Evolutionary conservation across 2,113 vertebrate species (phyloP), one percentile per base, ranked within the genome.

Genomic region (Notothenia rossii): DNA sequence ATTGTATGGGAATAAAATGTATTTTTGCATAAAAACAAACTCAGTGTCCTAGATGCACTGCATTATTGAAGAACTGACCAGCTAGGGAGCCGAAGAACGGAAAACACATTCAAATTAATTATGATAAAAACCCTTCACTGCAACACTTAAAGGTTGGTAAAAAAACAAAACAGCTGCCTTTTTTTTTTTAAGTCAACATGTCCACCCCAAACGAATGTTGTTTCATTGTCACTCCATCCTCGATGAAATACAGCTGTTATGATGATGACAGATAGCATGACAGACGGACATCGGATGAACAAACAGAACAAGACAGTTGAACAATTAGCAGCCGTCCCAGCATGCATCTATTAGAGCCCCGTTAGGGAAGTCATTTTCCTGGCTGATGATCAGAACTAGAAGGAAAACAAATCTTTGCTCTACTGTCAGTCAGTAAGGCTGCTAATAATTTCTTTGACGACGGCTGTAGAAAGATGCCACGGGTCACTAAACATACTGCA

Each of bases 261-360:
- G 89, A 82, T 91, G 77, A 79, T 74, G 64, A 75, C 74, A 89
- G 86, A 81, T 7, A 81, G 84, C 71, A 80, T 86, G 81, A 74
- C 54, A 81, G 84, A 91, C 36, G 72, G 75, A 91, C 78, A 82
- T 82, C 69, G 86, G 86, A 92, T 82, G 90, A 77, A 87, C 14
- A 83, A 81, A 75, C 79, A 63, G 22, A 80, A 81, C 72, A 72
- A 73, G 76, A 86, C 74, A 74, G 69, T 95, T 94, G 96, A 97
- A 96, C 82, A 96, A 95, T 98, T 97, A 98, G 96, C 97, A 96
- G 97, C 95, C 95, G 81, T 93, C 85, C 77, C 71, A 72, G 70
- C 56, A 50, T 76, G 61, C 69, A 77, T 81, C 78, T 62, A 72
- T 80, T 50, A 71, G n/a, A 64, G 54, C 50, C 66, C 61, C 51